Conservation (phyloP, 2,888 invertebrate species). For the Ornithoptera alexandrae region DNA sequence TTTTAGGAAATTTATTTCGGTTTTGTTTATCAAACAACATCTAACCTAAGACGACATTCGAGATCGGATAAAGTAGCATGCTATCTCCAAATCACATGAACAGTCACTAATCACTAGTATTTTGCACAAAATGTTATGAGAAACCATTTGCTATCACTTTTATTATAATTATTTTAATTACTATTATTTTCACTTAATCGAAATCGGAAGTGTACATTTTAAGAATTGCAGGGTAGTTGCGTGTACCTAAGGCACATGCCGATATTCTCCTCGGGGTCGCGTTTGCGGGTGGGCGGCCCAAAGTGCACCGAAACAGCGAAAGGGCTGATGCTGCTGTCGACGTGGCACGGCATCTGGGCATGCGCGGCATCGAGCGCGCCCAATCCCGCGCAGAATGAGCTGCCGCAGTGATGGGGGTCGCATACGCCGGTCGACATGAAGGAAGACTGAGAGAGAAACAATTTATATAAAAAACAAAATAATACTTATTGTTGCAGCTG, state of each 20-base stretch:
- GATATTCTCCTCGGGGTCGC: constrained; percentile 88
- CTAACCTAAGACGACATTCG: too few relatives aligned
- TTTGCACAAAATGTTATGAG: too few relatives aligned
- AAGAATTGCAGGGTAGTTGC: constrained; percentile 82
- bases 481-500: too few relatives aligned
- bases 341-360: constrained; percentile 75
- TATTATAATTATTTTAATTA: too few relatives aligned
- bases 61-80: too few relatives aligned
- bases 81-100: too few relatives aligned
- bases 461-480: too few relatives aligned
- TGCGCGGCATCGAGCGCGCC: constrained; percentile 38
- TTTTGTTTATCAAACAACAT: too few relatives aligned
- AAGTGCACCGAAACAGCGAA: constrained; percentile 90
- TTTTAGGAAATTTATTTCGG: too few relatives aligned
- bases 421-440: constrained; percentile 83
- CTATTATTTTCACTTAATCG: too few relatives aligned
- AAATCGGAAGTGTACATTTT: neutral
- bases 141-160: too few relatives aligned
- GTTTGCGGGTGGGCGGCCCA: constrained; percentile 83
- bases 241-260: constrained; percentile 88
- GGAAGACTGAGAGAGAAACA: constrained; percentile 68
- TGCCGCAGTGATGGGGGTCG: constrained; percentile 89
- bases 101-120: too few relatives aligned
- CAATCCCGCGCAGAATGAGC: constrained; percentile 81
- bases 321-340: constrained; percentile 88